Evolutionary conservation across 2,113 vertebrate genomes (phyloP).

Genomic region (Hydrochoerus hydrochaeris): DNA sequence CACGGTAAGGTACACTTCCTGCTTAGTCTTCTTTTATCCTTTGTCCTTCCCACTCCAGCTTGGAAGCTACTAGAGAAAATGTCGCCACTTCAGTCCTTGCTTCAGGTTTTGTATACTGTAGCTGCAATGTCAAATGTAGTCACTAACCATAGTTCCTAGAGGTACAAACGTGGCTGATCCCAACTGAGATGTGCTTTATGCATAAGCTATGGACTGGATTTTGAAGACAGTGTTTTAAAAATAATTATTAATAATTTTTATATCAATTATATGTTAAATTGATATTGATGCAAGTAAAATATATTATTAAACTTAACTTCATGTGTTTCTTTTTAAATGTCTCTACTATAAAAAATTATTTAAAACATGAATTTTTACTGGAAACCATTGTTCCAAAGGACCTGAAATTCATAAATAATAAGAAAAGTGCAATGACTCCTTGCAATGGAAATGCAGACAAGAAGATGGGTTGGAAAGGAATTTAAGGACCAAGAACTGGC

Average conservation of each 20-base stretch:
- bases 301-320: conserved; percentile 4
- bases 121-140: neutral
- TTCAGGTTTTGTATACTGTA: neutral
- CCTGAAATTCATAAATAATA: neutral
- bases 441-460: neutral
- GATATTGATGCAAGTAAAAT: conserved; percentile 26
- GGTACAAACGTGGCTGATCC: neutral
- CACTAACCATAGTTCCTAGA: neutral
- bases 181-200: neutral
- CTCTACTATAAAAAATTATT: neutral
- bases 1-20: neutral
- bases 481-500: neutral
- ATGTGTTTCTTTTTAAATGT: conserved; percentile 31
- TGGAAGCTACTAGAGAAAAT: neutral
- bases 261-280: neutral
- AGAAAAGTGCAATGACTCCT: neutral
- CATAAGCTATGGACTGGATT: neutral
- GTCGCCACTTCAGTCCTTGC: neutral
- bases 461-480: neutral
- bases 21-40: neutral
- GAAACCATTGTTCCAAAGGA: neutral
- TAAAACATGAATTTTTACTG: neutral
- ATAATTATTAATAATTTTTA: neutral
- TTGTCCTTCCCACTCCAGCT: neutral
- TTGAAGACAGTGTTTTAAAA: neutral